Percentiles rank a stretch among this genome's conserved stretches.
Evolutionary conservation across 2,888 invertebrate species (phyloP).

Genomic region (Oligia latruncula): DNA sequence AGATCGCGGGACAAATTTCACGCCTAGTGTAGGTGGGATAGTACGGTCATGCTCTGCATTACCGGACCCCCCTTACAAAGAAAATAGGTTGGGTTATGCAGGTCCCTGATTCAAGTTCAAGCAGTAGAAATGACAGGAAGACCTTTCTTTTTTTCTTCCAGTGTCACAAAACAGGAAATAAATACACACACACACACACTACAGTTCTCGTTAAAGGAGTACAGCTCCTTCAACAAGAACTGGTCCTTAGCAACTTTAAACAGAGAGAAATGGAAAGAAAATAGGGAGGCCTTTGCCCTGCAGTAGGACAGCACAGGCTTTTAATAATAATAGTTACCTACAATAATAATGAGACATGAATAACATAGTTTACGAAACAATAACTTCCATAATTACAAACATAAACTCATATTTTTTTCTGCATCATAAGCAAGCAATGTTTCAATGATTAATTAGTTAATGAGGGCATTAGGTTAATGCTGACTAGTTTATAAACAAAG

Average conservation of each 20-base stretch:
- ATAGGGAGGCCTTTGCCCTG: too few species aligned
- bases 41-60: not conserved
- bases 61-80: not conserved
- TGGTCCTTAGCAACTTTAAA: too few species aligned
- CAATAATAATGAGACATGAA: not conserved
- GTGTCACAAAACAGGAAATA: not conserved
- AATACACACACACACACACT: not conserved
- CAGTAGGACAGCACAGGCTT: too few species aligned
- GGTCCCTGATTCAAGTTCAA: not conserved
- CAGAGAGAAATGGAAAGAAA: too few species aligned
- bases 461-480: not conserved
- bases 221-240: too few species aligned
- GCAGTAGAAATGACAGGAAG: not conserved
- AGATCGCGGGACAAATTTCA: not conserved
- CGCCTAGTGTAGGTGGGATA: not conserved
- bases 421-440: conserved; percentile 2
- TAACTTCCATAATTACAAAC: not conserved
- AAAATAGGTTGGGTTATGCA: not conserved
- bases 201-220: too few species aligned
- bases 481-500: not conserved
- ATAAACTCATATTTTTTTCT: not conserved
- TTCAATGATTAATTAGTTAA: conserved; percentile 18
- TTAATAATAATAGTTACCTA: too few species aligned
- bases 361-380: not conserved
- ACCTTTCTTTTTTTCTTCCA: not conserved